A percentile compares a stretch with the other conserved stretches of the same genome.
Conservation (phyloP, 2,888 invertebrate species). For the Ennomos erosarius region DNA sequence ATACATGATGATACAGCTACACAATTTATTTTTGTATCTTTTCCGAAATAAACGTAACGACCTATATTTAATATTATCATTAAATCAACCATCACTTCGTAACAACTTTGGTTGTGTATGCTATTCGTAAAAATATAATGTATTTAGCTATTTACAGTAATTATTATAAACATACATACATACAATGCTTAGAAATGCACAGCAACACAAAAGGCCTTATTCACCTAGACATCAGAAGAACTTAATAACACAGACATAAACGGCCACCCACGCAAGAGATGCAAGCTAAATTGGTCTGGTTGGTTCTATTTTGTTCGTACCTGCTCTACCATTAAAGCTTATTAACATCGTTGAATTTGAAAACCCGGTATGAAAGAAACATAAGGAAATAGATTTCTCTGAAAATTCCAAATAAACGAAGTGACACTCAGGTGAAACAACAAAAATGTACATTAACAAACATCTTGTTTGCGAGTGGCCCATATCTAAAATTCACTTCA, state of each 20-base stretch:
- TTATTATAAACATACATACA: slow-evolving; percentile 85
- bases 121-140: slow-evolving; percentile 85
- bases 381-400: slow-evolving; percentile 29
- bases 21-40: slow-evolving; percentile 67
- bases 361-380: slow-evolving; percentile 23
- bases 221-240: slow-evolving; percentile 71
- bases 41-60: slow-evolving; percentile 82
- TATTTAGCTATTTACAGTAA: slow-evolving; percentile 82
- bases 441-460: slow-evolving; percentile 44
- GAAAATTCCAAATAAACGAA: slow-evolving; percentile 43
- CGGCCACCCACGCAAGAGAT: slow-evolving; percentile 75
- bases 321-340: slow-evolving; percentile 9
- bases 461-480: slow-evolving; percentile 73
- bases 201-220: slow-evolving; percentile 83
- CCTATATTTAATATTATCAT: slow-evolving; percentile 81
- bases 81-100: slow-evolving; percentile 85
- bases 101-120: slow-evolving; percentile 86
- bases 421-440: slow-evolving; percentile 40
- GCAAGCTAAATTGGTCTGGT: slow-evolving; percentile 60
- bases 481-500: slow-evolving; percentile 69
- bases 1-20: slow-evolving; percentile 68
- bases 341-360: slow-evolving; percentile 22
- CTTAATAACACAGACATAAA: slow-evolving; percentile 82
- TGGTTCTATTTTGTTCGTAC: slow-evolving; percentile 36
- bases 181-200: slow-evolving; percentile 86